Evolutionary conservation across 2,797 vertebrate species (phyloP).

Genomic region (Otolemur crassicaudatus): DNA sequence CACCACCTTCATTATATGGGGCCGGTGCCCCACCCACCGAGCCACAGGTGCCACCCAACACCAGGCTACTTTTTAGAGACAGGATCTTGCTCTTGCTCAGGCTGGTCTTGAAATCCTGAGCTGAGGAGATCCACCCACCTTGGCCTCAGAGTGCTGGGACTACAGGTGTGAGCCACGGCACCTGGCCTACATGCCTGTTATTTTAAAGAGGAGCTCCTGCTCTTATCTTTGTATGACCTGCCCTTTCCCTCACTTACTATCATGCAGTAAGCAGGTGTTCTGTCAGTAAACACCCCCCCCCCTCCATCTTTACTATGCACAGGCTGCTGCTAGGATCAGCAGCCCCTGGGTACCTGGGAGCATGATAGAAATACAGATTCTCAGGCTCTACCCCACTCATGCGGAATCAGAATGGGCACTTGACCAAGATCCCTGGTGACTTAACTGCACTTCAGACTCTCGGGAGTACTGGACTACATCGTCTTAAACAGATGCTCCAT

Average conservation of each 20-base stretch:
- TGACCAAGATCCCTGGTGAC: background rate
- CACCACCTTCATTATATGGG: too few relatives aligned
- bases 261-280: background rate
- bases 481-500: background rate
- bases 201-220: background rate
- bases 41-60: too few relatives aligned
- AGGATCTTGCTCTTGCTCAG: too few relatives aligned
- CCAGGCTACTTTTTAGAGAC: too few relatives aligned
- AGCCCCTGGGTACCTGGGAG: background rate
- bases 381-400: background rate
- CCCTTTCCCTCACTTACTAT: background rate
- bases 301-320: background rate
- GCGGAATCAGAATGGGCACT: background rate
- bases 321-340: background rate
- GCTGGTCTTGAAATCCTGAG: too few relatives aligned
- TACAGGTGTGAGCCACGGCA: too few relatives aligned
- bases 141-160: too few relatives aligned
- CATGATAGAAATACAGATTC: background rate
- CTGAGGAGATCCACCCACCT: too few relatives aligned
- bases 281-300: background rate
- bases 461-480: background rate
- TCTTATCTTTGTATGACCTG: background rate
- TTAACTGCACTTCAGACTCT: background rate
- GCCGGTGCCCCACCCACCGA: too few relatives aligned
- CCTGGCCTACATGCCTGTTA: too few relatives aligned